Percentiles rank a stretch among this genome's conserved stretches.
Evolutionary conservation across 2,888 invertebrate genomes (phyloP).

Genomic region (Phyllotreta striolata): DNA sequence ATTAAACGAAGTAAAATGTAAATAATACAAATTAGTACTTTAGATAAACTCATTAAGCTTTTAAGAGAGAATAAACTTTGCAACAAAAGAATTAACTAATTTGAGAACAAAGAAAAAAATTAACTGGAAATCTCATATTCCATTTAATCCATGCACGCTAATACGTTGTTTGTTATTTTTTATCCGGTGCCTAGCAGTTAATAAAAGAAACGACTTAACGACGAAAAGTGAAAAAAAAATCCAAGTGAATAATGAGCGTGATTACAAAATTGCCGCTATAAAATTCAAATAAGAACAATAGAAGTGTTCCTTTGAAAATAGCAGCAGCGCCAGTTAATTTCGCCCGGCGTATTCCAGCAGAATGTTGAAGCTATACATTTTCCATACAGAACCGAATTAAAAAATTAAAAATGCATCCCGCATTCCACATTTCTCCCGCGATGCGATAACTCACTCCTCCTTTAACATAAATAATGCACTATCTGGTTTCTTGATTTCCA

Average conservation of each 20-base stretch:
- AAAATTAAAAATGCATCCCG: conserved; percentile 29
- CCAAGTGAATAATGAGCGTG: not conserved
- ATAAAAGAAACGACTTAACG: not conserved
- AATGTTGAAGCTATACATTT: conserved; percentile 14
- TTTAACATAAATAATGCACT: conserved; percentile 35
- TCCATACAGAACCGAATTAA: conserved; percentile 22
- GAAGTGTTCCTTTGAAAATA: conserved; percentile 9
- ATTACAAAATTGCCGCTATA: conserved; percentile 9
- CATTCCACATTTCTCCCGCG: conserved; percentile 22
- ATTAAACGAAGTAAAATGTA: too few relatives aligned
- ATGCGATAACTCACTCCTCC: conserved; percentile 24
- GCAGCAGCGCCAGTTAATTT: conserved; percentile 10
- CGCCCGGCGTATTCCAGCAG: conserved; percentile 2
- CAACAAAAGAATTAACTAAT: too few relatives aligned
- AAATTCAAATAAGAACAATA: conserved; percentile 17
- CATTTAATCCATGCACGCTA: too few relatives aligned
- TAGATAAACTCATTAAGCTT: too few relatives aligned
- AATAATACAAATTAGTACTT: too few relatives aligned
- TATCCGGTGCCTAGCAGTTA: not conserved
- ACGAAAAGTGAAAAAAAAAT: conserved; percentile 2
- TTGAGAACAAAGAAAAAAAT: too few relatives aligned
- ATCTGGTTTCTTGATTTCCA: conserved; percentile 38
- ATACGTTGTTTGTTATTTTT: too few relatives aligned
- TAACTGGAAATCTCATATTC: too few relatives aligned
- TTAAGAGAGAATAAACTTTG: too few relatives aligned